A percentile compares a stretch with the other conserved stretches of the same genome.
These are phyloP conservation scores for Lycophotia porphyrea DNA, from an alignment of 2,888 invertebrate genomes.

Conservation along the genomic window DNA sequence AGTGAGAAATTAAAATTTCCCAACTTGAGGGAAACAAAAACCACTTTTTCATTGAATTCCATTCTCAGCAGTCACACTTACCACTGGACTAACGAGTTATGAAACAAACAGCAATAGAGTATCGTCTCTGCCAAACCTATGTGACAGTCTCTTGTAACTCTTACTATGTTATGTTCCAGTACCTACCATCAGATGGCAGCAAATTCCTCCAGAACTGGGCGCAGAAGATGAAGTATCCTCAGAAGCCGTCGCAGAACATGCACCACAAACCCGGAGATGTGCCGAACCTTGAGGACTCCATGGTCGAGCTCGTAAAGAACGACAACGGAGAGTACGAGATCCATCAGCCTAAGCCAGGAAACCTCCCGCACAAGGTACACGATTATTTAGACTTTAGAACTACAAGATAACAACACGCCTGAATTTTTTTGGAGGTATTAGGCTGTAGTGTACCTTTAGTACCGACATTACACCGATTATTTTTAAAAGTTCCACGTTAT, in stretches of 20 bases:
- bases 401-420: not conserved
- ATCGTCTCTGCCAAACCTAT: not conserved
- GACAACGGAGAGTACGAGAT: slow-evolving; percentile 85
- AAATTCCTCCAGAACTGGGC: slow-evolving; percentile 92
- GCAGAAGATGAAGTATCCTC: slow-evolving; percentile 86
- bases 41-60: no score
- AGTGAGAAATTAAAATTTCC: no score
- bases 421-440: not conserved
- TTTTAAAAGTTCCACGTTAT: no score
- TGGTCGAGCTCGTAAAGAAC: slow-evolving; percentile 84
- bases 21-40: no score
- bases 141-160: not conserved
- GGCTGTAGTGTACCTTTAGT: not conserved
- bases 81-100: not conserved
- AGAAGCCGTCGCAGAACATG: slow-evolving; percentile 60
- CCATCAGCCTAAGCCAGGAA: slow-evolving; percentile 83
- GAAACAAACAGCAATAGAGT: no score
- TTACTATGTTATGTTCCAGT: slow-evolving; percentile 73
- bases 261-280: slow-evolving; percentile 75
- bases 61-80: not conserved
- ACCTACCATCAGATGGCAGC: slow-evolving; percentile 85
- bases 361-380: slow-evolving; percentile 79
- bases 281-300: slow-evolving; percentile 83
- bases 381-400: not conserved
- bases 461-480: no score